phyloP scores from a whole-genome alignment of 1,140 invertebrate genomes.

The Cotesia vestalis region DNA sequence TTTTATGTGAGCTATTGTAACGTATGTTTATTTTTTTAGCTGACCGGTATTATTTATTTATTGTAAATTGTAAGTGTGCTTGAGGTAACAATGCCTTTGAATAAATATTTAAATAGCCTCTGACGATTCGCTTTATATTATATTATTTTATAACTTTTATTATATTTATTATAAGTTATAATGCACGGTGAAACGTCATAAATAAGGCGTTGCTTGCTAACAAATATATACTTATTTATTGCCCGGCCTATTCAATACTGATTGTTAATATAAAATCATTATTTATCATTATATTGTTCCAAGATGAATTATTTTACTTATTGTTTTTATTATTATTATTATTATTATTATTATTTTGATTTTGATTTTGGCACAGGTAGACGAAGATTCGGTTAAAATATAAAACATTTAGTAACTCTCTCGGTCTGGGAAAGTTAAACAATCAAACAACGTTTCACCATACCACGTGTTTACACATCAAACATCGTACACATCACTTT shows the following conservation, averaged over 20 bases:
- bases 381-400: no score
- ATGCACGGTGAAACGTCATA: slow-evolving; percentile 51
- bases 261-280: slow-evolving; percentile 58
- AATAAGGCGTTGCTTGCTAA: slow-evolving; percentile 51
- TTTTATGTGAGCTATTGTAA: no score
- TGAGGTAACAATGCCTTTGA: slow-evolving; percentile 48
- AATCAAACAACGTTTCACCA: no score
- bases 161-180: not conserved
- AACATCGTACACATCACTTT: no score
- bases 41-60: not conserved
- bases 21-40: not conserved
- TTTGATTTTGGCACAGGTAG: no score
- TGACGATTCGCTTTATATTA: slow-evolving; percentile 46
- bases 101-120: slow-evolving; percentile 64
- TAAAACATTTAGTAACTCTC: no score
- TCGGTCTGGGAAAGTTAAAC: no score
- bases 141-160: no score
- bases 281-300: slow-evolving; percentile 45
- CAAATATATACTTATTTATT: slow-evolving; percentile 54
- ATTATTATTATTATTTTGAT: no score
- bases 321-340: no score
- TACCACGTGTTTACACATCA: no score
- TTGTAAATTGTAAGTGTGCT: not conserved
- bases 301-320: not conserved
- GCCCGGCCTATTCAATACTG: slow-evolving; percentile 46